Evolutionary conservation across 2,888 invertebrate genomes (phyloP).

Genomic region (Drosophila kanekoi): DNA sequence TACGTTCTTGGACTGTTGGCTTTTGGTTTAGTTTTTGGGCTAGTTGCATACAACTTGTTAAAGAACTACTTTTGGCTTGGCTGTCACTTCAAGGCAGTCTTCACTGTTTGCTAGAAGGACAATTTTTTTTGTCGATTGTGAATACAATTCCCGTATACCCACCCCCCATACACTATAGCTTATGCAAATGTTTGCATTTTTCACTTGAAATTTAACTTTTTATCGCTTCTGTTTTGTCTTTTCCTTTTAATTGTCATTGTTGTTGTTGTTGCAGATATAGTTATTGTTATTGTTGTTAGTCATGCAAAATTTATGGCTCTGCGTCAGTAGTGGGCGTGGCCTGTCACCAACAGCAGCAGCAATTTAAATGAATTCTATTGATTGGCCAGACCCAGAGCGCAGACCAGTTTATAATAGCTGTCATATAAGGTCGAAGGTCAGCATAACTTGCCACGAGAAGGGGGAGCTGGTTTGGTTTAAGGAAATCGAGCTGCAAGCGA

Average conservation of each 20-base stretch:
- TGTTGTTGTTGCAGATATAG: slow-evolving; percentile 12
- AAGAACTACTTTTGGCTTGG: slow-evolving; percentile 35
- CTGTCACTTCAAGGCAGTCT: slow-evolving; percentile 32
- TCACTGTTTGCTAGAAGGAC: slow-evolving; percentile 54
- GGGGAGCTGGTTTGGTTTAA: background rate
- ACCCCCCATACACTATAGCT: slow-evolving; percentile 2
- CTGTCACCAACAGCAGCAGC: slow-evolving; percentile 51
- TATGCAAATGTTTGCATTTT: slow-evolving; percentile 78
- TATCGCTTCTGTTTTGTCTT: slow-evolving; percentile 44
- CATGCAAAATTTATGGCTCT: slow-evolving; percentile 54
- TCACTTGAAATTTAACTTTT: slow-evolving; percentile 73
- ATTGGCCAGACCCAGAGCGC: slow-evolving; percentile 40
- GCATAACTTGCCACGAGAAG: background rate
- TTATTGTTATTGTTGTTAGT: slow-evolving; percentile 44
- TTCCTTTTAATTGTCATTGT: slow-evolving; percentile 7
- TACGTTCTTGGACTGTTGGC: slow-evolving; percentile 6
- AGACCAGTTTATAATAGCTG: slow-evolving; percentile 34
- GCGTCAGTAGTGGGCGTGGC: slow-evolving; percentile 34
- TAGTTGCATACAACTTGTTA: slow-evolving; percentile 47
- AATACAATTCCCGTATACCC: too few relatives aligned
- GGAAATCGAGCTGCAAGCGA: background rate
- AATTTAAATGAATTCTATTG: slow-evolving; percentile 72
- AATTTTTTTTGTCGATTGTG: slow-evolving; percentile 43
- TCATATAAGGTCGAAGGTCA: slow-evolving; percentile 41
- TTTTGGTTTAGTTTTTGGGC: slow-evolving; percentile 12